Evolutionary conservation across 37 sponge, comb jelly and placozoan genomes (phyloP).

Genomic region (Bolinopsis microptera): DNA sequence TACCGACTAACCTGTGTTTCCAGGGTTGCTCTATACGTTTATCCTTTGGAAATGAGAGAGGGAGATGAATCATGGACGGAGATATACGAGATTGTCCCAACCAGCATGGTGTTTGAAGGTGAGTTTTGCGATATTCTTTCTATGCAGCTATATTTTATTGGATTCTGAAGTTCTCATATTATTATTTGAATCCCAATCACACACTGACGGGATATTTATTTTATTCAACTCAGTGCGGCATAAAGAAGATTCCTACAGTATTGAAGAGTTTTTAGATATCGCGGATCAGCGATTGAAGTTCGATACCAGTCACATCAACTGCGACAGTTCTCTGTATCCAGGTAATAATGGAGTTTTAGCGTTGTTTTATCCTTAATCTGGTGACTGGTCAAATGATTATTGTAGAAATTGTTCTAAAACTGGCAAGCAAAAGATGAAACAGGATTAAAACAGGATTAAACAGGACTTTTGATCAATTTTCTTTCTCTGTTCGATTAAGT

Average conservation of each 20-base stretch:
- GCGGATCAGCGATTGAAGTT: neutral
- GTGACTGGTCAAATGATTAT: too few relatives aligned
- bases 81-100: neutral
- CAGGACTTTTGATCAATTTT: too few relatives aligned
- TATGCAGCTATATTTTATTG: too few relatives aligned
- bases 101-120: neutral
- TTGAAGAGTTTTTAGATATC: neutral
- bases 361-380: too few relatives aligned
- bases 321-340: neutral
- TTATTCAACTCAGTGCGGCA: constrained; percentile 20
- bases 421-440: too few relatives aligned
- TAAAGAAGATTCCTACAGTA: neutral
- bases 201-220: too few relatives aligned
- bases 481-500: too few relatives aligned
- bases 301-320: neutral
- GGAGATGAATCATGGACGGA: neutral
- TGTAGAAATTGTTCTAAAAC: too few relatives aligned
- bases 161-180: too few relatives aligned
- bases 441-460: neutral
- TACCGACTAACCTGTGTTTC: too few relatives aligned
- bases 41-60: neutral
- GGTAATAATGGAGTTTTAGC: neutral
- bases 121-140: too few relatives aligned
- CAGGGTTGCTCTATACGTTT: neutral
- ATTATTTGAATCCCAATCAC: too few relatives aligned